phyloP scores from a whole-genome alignment of 2,888 invertebrate genomes.

The Thumatha senex region DNA sequence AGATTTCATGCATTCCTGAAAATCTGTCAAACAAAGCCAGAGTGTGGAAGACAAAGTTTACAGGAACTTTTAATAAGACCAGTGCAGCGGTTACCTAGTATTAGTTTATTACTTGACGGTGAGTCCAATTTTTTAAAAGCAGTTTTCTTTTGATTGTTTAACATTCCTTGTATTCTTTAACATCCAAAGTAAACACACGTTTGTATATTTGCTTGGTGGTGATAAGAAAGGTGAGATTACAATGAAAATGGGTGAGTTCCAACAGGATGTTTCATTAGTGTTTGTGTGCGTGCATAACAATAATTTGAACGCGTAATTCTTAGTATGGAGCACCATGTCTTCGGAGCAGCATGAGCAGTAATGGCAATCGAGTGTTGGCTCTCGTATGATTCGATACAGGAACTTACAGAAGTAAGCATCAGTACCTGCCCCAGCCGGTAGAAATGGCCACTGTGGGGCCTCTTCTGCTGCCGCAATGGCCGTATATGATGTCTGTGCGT shows the following conservation, averaged over 20 bases:
- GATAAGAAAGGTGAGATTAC: slow-evolving; percentile 12
- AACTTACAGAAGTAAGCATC: no score
- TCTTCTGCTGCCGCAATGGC: no score
- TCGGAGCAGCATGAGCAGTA: no score
- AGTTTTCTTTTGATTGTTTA: neutral
- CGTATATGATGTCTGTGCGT: no score
- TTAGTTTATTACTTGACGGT: slow-evolving; percentile 97
- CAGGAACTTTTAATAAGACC: slow-evolving; percentile 98
- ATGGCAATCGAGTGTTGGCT: no score
- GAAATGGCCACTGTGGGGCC: no score
- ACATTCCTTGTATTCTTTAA: neutral
- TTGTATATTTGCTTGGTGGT: slow-evolving; percentile 16
- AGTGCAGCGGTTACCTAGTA: slow-evolving; percentile 98
- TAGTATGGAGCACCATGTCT: no score
- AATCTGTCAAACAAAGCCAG: slow-evolving; percentile 96
- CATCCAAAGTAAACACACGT: slow-evolving; percentile 9
- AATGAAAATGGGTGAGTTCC: slow-evolving; percentile 15
- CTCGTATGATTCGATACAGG: no score
- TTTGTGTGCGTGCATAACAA: slow-evolving; percentile 7
- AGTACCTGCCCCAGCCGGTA: no score
- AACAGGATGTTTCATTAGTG: slow-evolving; percentile 5
- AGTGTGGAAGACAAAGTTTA: slow-evolving; percentile 97
- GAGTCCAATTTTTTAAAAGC: slow-evolving; percentile 43
- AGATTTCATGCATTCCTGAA: slow-evolving; percentile 98
- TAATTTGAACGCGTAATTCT: neutral